Evolutionary conservation across 2,797 vertebrate species (phyloP).

Genomic region (Diglossa cyanea): DNA sequence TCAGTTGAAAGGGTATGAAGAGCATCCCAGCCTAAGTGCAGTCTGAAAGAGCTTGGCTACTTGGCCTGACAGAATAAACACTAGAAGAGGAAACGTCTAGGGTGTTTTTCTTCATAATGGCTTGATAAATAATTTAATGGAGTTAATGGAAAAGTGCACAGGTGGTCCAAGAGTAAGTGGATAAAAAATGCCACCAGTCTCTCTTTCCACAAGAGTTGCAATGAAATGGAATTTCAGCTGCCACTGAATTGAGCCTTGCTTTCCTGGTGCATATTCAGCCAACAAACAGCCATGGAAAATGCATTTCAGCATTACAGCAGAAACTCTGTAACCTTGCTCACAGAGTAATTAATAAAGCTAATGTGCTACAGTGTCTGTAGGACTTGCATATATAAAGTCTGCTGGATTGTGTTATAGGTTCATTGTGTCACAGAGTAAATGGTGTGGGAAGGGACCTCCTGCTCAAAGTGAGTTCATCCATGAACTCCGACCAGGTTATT

Average conservation of each 20-base stretch:
- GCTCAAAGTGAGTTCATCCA: background rate
- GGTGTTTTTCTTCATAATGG: background rate
- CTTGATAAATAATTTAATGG: background rate
- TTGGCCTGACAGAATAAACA: background rate
- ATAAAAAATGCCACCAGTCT: background rate
- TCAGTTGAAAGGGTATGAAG: background rate
- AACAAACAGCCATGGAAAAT: rapidly evolving
- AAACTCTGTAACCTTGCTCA: background rate
- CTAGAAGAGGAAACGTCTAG: background rate
- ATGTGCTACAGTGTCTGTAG: background rate
- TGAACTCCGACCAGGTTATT: background rate
- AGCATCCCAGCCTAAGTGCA: background rate
- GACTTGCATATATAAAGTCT: background rate
- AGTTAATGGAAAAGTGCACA: background rate
- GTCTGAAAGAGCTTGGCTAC: background rate
- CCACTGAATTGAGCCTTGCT: rapidly evolving
- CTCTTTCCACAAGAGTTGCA: background rate
- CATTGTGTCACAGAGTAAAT: background rate
- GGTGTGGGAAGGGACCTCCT: background rate
- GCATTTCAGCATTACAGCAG: background rate
- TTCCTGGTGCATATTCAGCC: background rate
- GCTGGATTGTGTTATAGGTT: background rate
- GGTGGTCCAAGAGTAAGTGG: background rate
- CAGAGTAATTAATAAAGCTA: background rate
- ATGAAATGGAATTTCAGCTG: background rate